Percentiles rank a stretch among this genome's conserved stretches.
Evolutionary conservation across 2,113 vertebrate genomes (phyloP).

Genomic region (Scalopus aquaticus): DNA sequence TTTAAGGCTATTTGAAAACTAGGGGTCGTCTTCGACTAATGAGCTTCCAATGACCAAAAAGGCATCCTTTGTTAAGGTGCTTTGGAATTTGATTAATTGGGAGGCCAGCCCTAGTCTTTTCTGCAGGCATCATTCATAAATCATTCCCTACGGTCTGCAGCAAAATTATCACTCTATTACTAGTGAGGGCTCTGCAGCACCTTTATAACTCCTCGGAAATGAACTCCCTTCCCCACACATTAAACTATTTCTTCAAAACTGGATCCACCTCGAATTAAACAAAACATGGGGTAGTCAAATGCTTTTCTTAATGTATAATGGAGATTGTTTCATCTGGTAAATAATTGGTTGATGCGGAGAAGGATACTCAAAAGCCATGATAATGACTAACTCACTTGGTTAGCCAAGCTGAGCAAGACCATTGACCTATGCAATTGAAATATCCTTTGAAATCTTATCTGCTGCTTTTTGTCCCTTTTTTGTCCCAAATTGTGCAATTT

Average conservation of each 20-base stretch:
- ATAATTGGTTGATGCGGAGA: neutral
- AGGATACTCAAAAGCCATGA: neutral
- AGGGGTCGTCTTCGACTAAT: conserved; percentile 59
- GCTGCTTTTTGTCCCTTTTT: neutral
- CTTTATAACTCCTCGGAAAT: neutral
- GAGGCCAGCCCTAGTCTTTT: conserved; percentile 48
- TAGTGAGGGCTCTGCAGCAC: neutral
- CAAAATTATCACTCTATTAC: conserved; percentile 46
- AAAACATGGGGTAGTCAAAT: neutral
- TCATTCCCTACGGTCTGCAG: conserved; percentile 49
- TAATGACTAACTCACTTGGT: neutral
- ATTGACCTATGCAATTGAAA: neutral
- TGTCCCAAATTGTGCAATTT: neutral
- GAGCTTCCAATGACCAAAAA: conserved; percentile 59
- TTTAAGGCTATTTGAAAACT: conserved; percentile 64
- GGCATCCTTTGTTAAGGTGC: conserved; percentile 58
- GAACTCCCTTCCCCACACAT: neutral
- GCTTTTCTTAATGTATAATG: neutral
- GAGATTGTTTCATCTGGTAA: neutral
- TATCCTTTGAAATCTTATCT: neutral
- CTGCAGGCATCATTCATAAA: conserved; percentile 59
- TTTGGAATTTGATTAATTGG: conserved; percentile 78
- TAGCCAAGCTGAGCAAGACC: neutral
- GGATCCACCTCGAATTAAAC: neutral
- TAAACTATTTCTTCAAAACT: neutral